phyloP scores from a whole-genome alignment of 2,113 vertebrate species.

The Vombatus ursinus region DNA sequence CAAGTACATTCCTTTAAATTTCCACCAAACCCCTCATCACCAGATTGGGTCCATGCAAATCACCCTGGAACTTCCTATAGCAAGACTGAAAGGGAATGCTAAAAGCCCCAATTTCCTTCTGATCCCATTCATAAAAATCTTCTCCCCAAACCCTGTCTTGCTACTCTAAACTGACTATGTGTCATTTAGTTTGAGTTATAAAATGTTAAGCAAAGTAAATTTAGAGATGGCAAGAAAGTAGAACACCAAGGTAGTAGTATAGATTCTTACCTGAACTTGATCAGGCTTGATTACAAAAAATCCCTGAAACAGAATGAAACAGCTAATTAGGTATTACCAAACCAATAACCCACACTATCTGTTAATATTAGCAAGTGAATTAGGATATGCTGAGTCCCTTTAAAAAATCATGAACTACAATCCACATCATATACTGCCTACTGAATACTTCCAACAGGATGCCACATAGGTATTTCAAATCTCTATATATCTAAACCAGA shows the following conservation, averaged over 20 bases:
- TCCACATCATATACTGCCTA: neutral
- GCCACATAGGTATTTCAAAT: neutral
- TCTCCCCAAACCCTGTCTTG: neutral
- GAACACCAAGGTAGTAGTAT: neutral
- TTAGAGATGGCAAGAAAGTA: neutral
- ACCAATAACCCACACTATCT: neutral
- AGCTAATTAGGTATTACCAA: neutral
- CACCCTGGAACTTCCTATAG: neutral
- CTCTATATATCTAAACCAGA: neutral
- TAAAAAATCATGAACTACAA: neutral
- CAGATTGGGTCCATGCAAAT: neutral
- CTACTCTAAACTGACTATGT: neutral
- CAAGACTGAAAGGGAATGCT: neutral
- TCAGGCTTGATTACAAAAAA: conserved; percentile 92
- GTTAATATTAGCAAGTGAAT: neutral
- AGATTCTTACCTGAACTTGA: conserved; percentile 93
- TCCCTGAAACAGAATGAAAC: conserved; percentile 85
- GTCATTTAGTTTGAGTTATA: neutral
- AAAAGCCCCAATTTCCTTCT: neutral
- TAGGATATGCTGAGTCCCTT: neutral
- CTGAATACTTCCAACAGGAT: neutral
- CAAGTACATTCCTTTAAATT: neutral
- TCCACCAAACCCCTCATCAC: neutral
- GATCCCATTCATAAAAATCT: neutral
- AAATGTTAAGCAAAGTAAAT: neutral